phyloP scores from a whole-genome alignment of 2,113 vertebrate genomes.

The Oryctolagus cuniculus region mOryCun1.1 NC_091438.1:140424001-140424500 shows the following conservation, averaged over 20 bases:
- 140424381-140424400: conserved; percentile 66
- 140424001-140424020: conserved; percentile 81
- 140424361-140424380: conserved; percentile 49
- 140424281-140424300: background rate
- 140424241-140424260: conserved; percentile 78
- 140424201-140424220: conserved; percentile 70
- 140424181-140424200: background rate
- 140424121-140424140: conserved; percentile 64
- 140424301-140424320: conserved; percentile 80
- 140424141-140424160: background rate
- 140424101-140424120: conserved; percentile 69
- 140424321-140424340: conserved; percentile 81
- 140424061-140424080: conserved; percentile 82
- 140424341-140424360: background rate
- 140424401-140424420: background rate
- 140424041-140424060: conserved; percentile 78
- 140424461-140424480: no score
- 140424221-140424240: conserved; percentile 62
- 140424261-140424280: conserved; percentile 78
- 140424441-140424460: background rate
- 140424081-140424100: conserved; percentile 83
- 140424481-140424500: no score
- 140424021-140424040: conserved; percentile 82
- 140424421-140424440: background rate
- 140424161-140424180: background rate